Conservation (phyloP, 2,888 invertebrate genomes). For the Sepiola atlantica region DNA sequence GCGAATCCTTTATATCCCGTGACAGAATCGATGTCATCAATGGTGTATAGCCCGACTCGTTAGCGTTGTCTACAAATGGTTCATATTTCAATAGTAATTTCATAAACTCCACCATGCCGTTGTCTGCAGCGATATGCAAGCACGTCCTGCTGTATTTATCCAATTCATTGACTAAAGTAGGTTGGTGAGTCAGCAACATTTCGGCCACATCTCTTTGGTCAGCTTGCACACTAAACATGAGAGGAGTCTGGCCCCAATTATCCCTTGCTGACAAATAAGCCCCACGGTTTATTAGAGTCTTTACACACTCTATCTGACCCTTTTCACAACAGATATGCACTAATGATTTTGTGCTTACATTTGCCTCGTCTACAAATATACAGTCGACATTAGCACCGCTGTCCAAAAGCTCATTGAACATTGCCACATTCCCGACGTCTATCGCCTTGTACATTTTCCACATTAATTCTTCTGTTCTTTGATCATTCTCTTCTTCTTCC, state of each 20-base stretch:
- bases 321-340: constrained; percentile 70
- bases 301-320: constrained; percentile 63
- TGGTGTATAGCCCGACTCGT: constrained; percentile 63
- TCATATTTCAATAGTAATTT: constrained; percentile 58
- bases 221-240: constrained; percentile 63
- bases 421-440: constrained; percentile 51
- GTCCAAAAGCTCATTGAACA: constrained; percentile 54
- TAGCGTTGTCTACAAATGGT: constrained; percentile 61
- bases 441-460: constrained; percentile 57
- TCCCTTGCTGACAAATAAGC: constrained; percentile 63
- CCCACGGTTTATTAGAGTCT: constrained; percentile 60
- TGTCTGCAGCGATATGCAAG: constrained; percentile 63
- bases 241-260: constrained; percentile 69
- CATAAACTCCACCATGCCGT: constrained; percentile 58
- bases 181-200: constrained; percentile 55
- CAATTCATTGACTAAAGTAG: constrained; percentile 55
- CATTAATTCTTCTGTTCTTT: constrained; percentile 23
- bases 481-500: not conserved
- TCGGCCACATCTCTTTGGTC: constrained; percentile 63
- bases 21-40: constrained; percentile 59
- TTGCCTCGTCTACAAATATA: constrained; percentile 62
- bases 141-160: constrained; percentile 63
- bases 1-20: constrained; percentile 49
- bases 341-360: constrained; percentile 65
- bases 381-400: constrained; percentile 62